Evolutionary conservation across 2,797 vertebrate genomes (phyloP).

Genomic region (Spondyliosoma cantharus): DNA sequence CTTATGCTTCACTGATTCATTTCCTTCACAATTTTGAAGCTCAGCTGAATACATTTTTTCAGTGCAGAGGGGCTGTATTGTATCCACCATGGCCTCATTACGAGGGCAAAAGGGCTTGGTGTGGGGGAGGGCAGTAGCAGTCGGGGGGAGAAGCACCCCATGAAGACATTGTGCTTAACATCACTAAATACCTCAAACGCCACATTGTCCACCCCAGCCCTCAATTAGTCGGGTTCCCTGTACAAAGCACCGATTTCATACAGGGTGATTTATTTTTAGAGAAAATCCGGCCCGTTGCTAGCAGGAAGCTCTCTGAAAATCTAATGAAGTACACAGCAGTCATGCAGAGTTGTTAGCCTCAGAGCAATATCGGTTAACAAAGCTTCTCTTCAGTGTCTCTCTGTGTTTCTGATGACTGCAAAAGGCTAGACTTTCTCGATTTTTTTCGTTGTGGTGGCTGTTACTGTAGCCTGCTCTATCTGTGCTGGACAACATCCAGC

Average conservation of each 20-base stretch:
- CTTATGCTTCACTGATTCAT: constrained; percentile 92
- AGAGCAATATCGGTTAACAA: constrained; percentile 59
- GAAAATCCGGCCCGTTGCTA: constrained; percentile 54
- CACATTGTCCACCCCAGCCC: constrained; percentile 72
- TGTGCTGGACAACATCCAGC: constrained; percentile 80
- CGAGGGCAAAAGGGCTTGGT: constrained; percentile 77
- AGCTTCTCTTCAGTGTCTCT: constrained; percentile 56
- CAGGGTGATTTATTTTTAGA: constrained; percentile 68
- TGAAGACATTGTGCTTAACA: constrained; percentile 83
- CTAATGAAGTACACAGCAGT: constrained; percentile 72
- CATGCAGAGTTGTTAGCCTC: constrained; percentile 67
- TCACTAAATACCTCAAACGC: constrained; percentile 81
- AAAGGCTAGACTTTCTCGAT: constrained; percentile 44
- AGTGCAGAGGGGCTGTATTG: constrained; percentile 89
- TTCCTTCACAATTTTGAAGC: constrained; percentile 91
- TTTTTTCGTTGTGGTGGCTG: constrained; percentile 37
- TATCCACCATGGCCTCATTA: constrained; percentile 90
- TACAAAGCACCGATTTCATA: constrained; percentile 64
- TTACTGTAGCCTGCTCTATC: constrained; percentile 56
- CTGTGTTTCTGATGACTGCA: constrained; percentile 47
- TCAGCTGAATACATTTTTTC: constrained; percentile 88
- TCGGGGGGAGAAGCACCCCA: constrained; percentile 70
- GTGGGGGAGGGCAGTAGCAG: constrained; percentile 76
- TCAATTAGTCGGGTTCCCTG: constrained; percentile 74
- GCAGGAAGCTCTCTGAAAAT: constrained; percentile 69